Percentiles rank a stretch among this genome's conserved stretches.
phyloP scores from a whole-genome alignment of 2,113 vertebrate genomes.

The Oncorhynchus kisutch region DNA sequence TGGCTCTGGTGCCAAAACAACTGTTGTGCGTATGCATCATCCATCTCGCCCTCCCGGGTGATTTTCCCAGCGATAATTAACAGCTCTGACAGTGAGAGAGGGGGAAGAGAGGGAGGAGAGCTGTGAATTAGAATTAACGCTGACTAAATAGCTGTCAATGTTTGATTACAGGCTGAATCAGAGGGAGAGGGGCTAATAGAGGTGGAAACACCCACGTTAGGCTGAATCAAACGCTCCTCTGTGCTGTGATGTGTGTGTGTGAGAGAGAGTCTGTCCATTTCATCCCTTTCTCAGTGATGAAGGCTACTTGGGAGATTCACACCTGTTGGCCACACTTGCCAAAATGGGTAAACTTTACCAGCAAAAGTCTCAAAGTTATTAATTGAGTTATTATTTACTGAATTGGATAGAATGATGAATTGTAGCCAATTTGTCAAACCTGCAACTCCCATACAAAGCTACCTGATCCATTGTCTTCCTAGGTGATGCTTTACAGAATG shows the following conservation, averaged over 20 bases:
- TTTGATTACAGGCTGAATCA: conserved; percentile 85
- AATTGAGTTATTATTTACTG: no score
- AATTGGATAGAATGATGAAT: no score
- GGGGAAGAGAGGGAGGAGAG: conserved; percentile 59
- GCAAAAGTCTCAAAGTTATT: background rate
- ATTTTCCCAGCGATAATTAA: conserved; percentile 81
- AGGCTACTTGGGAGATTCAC: conserved; percentile 55
- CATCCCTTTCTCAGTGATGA: conserved; percentile 25
- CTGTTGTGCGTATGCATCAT: conserved; percentile 31
- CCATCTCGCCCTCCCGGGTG: conserved; percentile 68
- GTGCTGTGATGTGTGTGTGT: background rate
- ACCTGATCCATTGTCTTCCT: no score
- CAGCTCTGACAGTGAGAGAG: conserved; percentile 66
- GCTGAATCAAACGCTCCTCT: conserved; percentile 27
- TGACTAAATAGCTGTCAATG: conserved; percentile 83
- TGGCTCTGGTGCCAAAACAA: conserved; percentile 21
- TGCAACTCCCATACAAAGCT: no score
- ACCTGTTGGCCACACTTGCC: conserved; percentile 33
- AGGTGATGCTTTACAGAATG: no score
- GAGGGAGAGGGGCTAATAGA: conserved; percentile 73
- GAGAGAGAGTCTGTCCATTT: conserved; percentile 13
- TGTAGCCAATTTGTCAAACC: no score
- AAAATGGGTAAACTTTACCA: no score
- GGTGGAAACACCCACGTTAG: conserved; percentile 72
- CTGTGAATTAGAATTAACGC: conserved; percentile 90